A percentile compares a stretch with the other conserved stretches of the same genome.
phyloP scores from a whole-genome alignment of 2,113 vertebrate species.

The Anolis sagrei region DNA sequence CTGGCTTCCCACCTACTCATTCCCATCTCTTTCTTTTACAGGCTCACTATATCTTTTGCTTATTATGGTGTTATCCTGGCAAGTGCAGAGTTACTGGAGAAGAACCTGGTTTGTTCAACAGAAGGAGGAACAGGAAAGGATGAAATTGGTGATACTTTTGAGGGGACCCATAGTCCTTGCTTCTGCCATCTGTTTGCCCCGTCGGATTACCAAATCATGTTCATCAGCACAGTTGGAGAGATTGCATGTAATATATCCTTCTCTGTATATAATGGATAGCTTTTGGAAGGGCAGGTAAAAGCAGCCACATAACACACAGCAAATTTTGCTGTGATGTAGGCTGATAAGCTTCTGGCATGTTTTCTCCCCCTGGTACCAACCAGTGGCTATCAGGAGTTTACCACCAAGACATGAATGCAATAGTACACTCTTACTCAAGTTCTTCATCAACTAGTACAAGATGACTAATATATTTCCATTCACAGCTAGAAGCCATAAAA shows the following conservation, averaged over 20 bases:
- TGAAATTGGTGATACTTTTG: conserved; percentile 53
- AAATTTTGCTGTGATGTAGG: background rate
- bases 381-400: background rate
- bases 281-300: background rate
- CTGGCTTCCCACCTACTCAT: accelerated
- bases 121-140: background rate
- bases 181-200: conserved; percentile 83
- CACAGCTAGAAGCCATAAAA: too few species aligned
- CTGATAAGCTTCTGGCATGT: background rate
- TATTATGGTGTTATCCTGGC: conserved; percentile 93
- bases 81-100: conserved; percentile 89
- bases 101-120: conserved; percentile 83
- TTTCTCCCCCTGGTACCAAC: background rate
- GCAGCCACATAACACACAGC: background rate
- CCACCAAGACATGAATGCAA: too few species aligned
- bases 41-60: conserved; percentile 92
- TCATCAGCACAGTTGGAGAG: conserved; percentile 91
- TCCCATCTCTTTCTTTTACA: conserved; percentile 41
- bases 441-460: background rate
- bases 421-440: background rate
- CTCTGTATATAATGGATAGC: background rate
- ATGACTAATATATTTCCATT: background rate
- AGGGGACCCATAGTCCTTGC: conserved; percentile 77
- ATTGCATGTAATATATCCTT: conserved; percentile 79
- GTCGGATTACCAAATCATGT: conserved; percentile 87